phyloP scores from a whole-genome alignment of 2,113 vertebrate species.

The Amphiprion ocellaris region DNA sequence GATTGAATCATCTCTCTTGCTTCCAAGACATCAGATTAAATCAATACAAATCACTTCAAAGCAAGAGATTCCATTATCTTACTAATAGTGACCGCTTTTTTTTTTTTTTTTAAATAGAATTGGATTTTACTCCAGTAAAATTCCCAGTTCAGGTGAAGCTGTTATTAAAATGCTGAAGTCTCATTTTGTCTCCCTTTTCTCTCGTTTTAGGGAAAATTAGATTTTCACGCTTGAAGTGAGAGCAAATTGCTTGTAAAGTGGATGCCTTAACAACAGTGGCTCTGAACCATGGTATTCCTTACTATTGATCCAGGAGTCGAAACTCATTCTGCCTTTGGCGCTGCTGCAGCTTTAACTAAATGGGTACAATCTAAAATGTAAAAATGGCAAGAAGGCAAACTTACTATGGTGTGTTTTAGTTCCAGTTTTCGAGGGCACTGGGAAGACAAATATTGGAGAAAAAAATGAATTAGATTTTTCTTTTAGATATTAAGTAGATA shows the following conservation, averaged over 20 bases:
- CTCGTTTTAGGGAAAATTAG: constrained; percentile 14
- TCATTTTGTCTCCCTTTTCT: neutral
- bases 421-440: constrained; percentile 86
- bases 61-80: neutral
- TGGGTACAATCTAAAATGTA: neutral
- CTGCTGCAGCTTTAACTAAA: neutral
- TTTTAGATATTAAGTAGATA: constrained; percentile 13
- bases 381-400: constrained; percentile 37
- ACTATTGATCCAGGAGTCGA: constrained; percentile 20
- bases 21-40: no score
- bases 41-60: neutral
- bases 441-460: constrained; percentile 43
- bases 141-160: no score
- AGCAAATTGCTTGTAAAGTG: constrained; percentile 28
- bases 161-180: neutral
- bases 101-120: no score
- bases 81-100: neutral
- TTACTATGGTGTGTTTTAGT: constrained; percentile 75
- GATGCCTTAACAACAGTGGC: neutral
- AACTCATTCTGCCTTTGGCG: constrained; percentile 24
- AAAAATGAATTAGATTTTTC: constrained; percentile 7
- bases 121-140: no score
- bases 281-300: neutral
- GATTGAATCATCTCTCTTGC: neutral
- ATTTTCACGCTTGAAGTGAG: neutral